Base-by-base conservation (phyloP, 2,113 vertebrate genomes). In the Syrrhaptes paradoxus region DNA sequence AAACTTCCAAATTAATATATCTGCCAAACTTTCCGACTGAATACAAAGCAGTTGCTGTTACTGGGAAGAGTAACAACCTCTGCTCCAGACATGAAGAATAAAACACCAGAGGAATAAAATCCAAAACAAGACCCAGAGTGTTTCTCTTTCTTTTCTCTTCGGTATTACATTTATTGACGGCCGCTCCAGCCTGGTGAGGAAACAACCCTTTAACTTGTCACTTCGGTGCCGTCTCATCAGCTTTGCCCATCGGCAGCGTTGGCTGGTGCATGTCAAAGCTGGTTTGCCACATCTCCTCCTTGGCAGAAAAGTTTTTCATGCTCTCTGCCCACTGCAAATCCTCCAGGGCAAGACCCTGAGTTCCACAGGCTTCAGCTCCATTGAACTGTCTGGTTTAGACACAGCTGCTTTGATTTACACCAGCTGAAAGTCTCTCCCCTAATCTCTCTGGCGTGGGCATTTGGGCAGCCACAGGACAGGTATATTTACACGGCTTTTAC, bases 1-100 rank as follows among this genome's bases (percentile, higher is more conserved):
- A 72, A 95, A 76, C 84, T 95, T 92, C 88, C 90, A 86, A 86
- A 95, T 86, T 21, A 73, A 81, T 8, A 7, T 5, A 6, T 66
- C 76, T 81, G 92, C 90, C 90, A 92, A 89, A 94, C 22, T 88
- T 85, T 8, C 79, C 13, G 46, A 55, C 63, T 51, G 82, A 83
- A 88, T 9, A 80, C 71, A 74, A 90, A 93, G 52, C 66, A 52
- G 6, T 8, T 21, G 48, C 61, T 59, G 0, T 2, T 17, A 21
- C 45, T 51, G 85, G 54, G 54, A 45, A 52, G 11, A 13, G 32
- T 11, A 46, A 62, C 36, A 79, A 65, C 36, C 36, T 57, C 81
- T 55, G 28, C 17, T 66, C 32, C 20, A 10, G n/a, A 11, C 1
- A 5, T 0, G 3, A 46, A 66, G 16, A 4, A 57, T 41, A 66